Evolutionary conservation across 2,888 invertebrate species (phyloP).

Genomic region (Orthosia gracilis): DNA sequence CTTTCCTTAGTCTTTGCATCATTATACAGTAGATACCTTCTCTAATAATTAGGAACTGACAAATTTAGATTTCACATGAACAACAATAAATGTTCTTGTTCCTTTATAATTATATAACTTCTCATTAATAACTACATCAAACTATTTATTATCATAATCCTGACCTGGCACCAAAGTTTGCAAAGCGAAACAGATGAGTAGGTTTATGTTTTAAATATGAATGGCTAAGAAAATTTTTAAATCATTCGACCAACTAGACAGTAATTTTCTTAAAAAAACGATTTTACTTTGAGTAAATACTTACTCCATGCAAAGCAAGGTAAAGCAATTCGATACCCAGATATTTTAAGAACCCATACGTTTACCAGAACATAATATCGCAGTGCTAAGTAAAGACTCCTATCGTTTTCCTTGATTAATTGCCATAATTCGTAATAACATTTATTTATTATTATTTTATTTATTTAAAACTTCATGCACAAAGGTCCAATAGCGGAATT

Average conservation of each 20-base stretch:
- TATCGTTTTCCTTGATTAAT: neutral
- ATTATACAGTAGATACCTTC: neutral
- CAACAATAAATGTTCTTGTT: no score
- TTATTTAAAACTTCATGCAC: no score
- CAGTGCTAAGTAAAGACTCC: neutral
- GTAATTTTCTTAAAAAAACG: no score
- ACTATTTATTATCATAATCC: neutral
- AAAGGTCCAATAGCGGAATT: no score
- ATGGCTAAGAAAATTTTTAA: constrained; percentile 5
- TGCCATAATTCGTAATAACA: neutral
- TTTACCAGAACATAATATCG: neutral
- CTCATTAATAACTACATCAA: neutral
- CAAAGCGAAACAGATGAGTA: neutral
- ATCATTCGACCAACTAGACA: neutral
- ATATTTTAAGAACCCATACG: neutral
- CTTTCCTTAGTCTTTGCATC: neutral
- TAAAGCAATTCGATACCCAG: neutral
- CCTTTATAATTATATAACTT: neutral
- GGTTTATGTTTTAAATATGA: neutral
- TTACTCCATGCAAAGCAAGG: no score
- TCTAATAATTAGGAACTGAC: neutral
- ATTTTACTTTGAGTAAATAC: no score
- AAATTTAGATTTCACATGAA: neutral
- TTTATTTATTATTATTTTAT: no score
- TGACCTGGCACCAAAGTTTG: neutral